Percentiles rank a stretch among this genome's conserved stretches.
phyloP scores from a whole-genome alignment of 2,113 vertebrate genomes.

The Glareola pratincola region DNA sequence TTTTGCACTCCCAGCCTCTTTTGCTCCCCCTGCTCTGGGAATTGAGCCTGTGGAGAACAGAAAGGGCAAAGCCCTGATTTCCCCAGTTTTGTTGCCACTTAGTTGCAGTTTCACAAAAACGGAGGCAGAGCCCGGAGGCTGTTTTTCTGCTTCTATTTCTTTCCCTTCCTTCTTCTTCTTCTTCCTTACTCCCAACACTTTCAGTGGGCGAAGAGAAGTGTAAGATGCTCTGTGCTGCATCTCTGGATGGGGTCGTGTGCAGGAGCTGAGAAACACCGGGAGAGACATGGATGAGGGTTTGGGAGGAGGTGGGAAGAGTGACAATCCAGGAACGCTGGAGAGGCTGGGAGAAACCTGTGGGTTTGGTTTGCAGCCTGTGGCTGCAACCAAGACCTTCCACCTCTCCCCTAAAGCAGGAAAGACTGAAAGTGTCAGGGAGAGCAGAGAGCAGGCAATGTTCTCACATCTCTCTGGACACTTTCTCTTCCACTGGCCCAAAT shows the following conservation, averaged over 20 bases:
- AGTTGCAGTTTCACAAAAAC: not conserved
- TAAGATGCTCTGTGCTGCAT: not conserved
- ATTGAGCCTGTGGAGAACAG: not conserved
- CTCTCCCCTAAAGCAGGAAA: not conserved
- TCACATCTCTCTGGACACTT: not conserved
- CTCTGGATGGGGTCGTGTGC: not conserved
- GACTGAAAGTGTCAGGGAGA: not conserved
- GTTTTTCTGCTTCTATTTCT: not conserved
- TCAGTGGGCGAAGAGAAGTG: not conserved
- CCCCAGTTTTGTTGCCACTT: not conserved
- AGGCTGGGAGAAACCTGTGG: not conserved
- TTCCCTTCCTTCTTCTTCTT: conserved; percentile 26
- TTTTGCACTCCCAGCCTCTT: not conserved
- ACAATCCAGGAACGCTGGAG: not conserved
- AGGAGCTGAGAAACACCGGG: not conserved
- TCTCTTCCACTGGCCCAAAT: not conserved
- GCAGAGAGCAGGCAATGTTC: not conserved
- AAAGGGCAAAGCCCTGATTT: not conserved
- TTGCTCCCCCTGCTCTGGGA: not conserved
- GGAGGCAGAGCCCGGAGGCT: not conserved
- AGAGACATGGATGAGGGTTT: not conserved
- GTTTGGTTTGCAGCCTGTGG: not conserved
- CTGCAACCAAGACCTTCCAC: not conserved
- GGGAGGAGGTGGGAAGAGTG: not conserved
- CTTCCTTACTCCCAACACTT: not conserved